Evolutionary conservation across 2,113 vertebrate genomes (phyloP).

Genomic region (Malurus cyaneus): DNA sequence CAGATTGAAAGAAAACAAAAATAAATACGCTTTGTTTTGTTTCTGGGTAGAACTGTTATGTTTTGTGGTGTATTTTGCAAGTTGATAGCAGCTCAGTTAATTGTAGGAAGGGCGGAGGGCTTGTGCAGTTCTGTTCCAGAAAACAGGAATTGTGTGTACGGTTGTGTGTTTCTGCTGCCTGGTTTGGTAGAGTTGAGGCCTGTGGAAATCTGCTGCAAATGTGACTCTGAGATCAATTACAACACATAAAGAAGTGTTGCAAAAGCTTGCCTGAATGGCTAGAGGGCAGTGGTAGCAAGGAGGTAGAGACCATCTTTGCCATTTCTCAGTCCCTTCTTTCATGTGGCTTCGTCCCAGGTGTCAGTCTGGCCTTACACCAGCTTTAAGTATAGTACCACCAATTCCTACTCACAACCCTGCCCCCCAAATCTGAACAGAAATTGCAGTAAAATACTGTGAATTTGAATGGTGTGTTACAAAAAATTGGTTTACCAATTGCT

Average conservation of each 20-base stretch:
- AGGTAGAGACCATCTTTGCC: not conserved
- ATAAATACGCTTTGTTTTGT: not conserved
- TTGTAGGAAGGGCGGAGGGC: not conserved
- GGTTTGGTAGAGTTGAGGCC: not conserved
- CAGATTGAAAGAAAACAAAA: not conserved
- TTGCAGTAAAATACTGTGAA: not conserved
- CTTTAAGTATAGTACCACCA: not conserved
- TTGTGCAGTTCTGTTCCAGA: not conserved
- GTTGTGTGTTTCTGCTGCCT: not conserved
- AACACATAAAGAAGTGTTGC: not conserved
- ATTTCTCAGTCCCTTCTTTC: not conserved
- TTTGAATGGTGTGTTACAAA: not conserved
- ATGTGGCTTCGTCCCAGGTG: not conserved
- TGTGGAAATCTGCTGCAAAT: not conserved
- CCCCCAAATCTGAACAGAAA: not conserved
- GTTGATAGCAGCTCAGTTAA: not conserved
- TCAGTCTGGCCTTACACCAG: not conserved
- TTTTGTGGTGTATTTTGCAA: not conserved
- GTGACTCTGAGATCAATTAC: not conserved
- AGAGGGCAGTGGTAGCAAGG: not conserved
- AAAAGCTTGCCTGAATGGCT: not conserved
- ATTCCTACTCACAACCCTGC: no score
- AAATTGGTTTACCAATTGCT: not conserved
- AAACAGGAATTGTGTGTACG: rapidly evolving
- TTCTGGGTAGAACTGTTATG: not conserved